Conservation (phyloP, 2,113 vertebrate genomes). For the Kryptolebias marmoratus region DNA sequence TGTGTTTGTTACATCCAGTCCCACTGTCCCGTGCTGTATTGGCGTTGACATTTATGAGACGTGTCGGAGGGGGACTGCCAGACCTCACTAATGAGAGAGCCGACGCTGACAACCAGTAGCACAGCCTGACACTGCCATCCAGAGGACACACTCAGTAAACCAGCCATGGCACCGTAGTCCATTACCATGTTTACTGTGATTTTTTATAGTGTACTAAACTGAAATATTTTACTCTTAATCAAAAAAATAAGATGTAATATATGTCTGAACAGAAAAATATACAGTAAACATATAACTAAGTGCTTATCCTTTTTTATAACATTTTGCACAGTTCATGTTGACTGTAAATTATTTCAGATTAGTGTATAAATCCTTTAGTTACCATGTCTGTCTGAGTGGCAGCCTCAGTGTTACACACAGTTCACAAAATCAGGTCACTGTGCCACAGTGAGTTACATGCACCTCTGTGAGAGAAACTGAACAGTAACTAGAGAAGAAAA, state of each 20-base stretch:
- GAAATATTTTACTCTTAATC: slow-evolving; percentile 13
- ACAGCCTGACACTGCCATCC: slow-evolving; percentile 93
- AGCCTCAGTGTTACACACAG: slow-evolving; percentile 21
- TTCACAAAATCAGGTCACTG: slow-evolving; percentile 50
- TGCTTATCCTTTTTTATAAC: not conserved
- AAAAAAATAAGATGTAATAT: slow-evolving; percentile 18
- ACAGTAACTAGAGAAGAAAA: not conserved
- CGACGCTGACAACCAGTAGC: slow-evolving; percentile 59
- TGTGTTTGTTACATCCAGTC: slow-evolving; percentile 96
- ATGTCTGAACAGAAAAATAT: slow-evolving; percentile 2
- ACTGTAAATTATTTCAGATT: not conserved
- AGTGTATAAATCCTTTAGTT: not conserved
- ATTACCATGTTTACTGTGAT: slow-evolving; percentile 47
- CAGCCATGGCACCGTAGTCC: not conserved
- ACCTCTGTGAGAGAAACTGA: not conserved
- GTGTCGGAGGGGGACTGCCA: slow-evolving; percentile 91
- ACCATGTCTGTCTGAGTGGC: slow-evolving; percentile 5
- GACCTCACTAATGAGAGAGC: slow-evolving; percentile 90
- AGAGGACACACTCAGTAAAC: slow-evolving; percentile 75
- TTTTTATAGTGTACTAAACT: slow-evolving; percentile 23
- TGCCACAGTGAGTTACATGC: not conserved
- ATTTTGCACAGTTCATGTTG: not conserved
- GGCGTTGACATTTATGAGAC: slow-evolving; percentile 98
- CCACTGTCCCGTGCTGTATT: slow-evolving; percentile 94
- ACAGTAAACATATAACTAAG: not conserved